Conservation (phyloP, 2,797 vertebrate genomes). For the Allobates femoralis region DNA sequence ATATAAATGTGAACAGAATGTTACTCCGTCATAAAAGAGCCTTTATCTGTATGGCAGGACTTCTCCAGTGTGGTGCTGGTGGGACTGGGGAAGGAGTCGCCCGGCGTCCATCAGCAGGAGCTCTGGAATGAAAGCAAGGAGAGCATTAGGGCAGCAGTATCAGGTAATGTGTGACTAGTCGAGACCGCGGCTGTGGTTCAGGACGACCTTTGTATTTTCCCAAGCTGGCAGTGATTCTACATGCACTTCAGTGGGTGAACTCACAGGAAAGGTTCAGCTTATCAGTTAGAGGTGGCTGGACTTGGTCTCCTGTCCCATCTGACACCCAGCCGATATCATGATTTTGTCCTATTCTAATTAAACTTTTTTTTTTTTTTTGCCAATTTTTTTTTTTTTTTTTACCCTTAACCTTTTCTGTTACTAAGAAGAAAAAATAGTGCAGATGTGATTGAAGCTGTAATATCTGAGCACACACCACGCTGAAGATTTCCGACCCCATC, state of each 20-base stretch:
- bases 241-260: neutral
- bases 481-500: no score
- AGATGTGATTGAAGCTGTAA: no score
- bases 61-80: slow-evolving; percentile 89
- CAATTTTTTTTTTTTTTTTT: no score
- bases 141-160: slow-evolving; percentile 87
- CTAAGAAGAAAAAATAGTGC: no score
- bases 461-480: no score
- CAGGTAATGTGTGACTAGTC: slow-evolving; percentile 75
- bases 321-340: no score
- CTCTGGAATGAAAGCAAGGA: slow-evolving; percentile 92
- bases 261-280: neutral
- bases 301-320: no score
- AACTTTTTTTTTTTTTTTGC: no score
- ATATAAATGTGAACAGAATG: neutral
- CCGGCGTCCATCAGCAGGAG: slow-evolving; percentile 83
- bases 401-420: no score
- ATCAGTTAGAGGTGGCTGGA: no score
- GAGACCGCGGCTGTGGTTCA: neutral
- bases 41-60: slow-evolving; percentile 76
- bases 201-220: slow-evolving; percentile 11
- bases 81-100: slow-evolving; percentile 84
- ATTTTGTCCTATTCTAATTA: no score
- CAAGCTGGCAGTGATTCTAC: neutral
- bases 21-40: neutral